phyloP scores from a whole-genome alignment of 2,888 invertebrate genomes.

The Aradus depressus region DNA sequence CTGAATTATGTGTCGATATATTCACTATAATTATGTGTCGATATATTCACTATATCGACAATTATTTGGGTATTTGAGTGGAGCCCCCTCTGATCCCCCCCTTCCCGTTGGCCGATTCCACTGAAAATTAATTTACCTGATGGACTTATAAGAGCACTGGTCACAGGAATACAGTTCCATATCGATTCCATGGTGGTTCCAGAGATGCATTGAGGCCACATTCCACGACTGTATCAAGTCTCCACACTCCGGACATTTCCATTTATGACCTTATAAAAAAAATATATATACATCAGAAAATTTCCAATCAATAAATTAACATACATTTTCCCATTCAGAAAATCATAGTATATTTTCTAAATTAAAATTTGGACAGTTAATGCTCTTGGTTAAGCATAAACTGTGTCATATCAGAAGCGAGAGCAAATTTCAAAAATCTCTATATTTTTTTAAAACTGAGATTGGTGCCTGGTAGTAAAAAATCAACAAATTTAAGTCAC shows the following conservation, averaged over 20 bases:
- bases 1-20: too few relatives aligned
- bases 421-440: too few relatives aligned
- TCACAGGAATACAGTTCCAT: conserved; percentile 69
- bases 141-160: conserved; percentile 59
- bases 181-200: conserved; percentile 64
- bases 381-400: too few relatives aligned
- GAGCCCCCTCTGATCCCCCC: background rate
- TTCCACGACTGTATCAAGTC: conserved; percentile 48
- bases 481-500: too few relatives aligned
- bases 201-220: conserved; percentile 63
- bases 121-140: conserved; percentile 27
- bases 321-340: too few relatives aligned
- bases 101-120: background rate
- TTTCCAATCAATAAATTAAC: background rate
- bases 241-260: conserved; percentile 56
- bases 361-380: too few relatives aligned
- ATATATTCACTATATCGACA: too few relatives aligned
- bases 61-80: background rate
- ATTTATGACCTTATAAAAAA: background rate
- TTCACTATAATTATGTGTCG: too few relatives aligned
- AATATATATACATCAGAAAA: conserved; percentile 1
- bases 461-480: too few relatives aligned
- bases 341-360: too few relatives aligned
- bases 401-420: too few relatives aligned
- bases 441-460: too few relatives aligned